Percentiles rank a stretch among this genome's conserved stretches.
phyloP scores from a whole-genome alignment of 2,797 vertebrate genomes.

The Squalus acanthias region DNA sequence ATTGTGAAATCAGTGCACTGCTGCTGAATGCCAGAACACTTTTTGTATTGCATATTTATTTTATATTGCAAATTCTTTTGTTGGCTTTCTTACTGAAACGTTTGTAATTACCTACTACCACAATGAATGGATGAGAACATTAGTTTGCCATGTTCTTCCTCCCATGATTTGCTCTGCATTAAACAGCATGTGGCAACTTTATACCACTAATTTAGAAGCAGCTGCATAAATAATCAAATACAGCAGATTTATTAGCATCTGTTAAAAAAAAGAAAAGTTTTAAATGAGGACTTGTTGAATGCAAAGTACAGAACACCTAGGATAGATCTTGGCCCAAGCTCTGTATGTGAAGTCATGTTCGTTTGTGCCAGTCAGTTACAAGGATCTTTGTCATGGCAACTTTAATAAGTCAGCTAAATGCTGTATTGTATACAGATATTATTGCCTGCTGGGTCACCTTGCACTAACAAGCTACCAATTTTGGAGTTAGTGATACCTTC shows the following conservation, averaged over 20 bases:
- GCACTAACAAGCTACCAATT: slow-evolving; percentile 5
- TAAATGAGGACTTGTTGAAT: slow-evolving; percentile 31
- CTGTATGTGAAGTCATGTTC: slow-evolving; percentile 38
- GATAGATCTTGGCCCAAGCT: slow-evolving; percentile 16
- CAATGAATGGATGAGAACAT: slow-evolving; percentile 51
- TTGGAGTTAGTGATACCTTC: background rate
- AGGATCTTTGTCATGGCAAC: slow-evolving; percentile 6
- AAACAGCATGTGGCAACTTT: slow-evolving; percentile 44
- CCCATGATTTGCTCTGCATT: slow-evolving; percentile 46
- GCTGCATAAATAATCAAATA: slow-evolving; percentile 42
- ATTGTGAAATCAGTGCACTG: slow-evolving; percentile 44
- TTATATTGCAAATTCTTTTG: slow-evolving; percentile 43
- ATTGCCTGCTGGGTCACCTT: slow-evolving; percentile 35
- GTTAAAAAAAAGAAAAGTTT: slow-evolving; percentile 7
- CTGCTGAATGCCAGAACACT: slow-evolving; percentile 45
- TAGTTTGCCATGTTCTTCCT: slow-evolving; percentile 47
- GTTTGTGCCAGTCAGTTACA: slow-evolving; percentile 36
- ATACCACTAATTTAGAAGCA: slow-evolving; percentile 44
- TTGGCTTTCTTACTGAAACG: slow-evolving; percentile 42
- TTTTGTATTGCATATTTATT: slow-evolving; percentile 39
- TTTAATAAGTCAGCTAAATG: slow-evolving; percentile 36
- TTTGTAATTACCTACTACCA: slow-evolving; percentile 51
- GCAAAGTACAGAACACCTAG: slow-evolving; percentile 40
- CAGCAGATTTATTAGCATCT: slow-evolving; percentile 38
- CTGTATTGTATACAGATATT: slow-evolving; percentile 40